These are phyloP conservation scores for Hoplostethus atlanticus DNA, from an alignment of 2,797 vertebrate genomes.

Conservation along the genomic window DNA sequence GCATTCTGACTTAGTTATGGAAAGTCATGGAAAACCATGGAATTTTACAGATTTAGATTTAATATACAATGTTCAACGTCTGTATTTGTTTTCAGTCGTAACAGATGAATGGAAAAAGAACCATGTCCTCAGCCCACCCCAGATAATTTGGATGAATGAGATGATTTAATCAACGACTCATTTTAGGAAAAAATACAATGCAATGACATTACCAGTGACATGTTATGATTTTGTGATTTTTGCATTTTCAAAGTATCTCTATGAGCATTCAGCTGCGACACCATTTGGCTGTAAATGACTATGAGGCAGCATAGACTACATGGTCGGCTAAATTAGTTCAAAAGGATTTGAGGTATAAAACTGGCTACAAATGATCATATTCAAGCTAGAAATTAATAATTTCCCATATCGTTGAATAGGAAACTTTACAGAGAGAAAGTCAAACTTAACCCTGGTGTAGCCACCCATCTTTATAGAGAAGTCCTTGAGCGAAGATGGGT, in stretches of 20 bases:
- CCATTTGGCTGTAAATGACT: background rate
- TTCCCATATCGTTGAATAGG: background rate
- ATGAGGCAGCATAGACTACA: background rate
- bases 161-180: too few relatives aligned
- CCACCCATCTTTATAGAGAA: background rate
- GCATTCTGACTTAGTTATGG: too few relatives aligned
- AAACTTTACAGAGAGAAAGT: background rate
- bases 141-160: too few relatives aligned
- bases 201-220: too few relatives aligned
- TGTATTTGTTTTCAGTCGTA: too few relatives aligned
- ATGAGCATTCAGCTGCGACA: background rate
- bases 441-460: background rate
- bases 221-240: background rate
- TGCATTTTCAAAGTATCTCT: background rate
- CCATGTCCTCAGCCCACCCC: too few relatives aligned
- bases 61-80: too few relatives aligned
- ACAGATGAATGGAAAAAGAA: too few relatives aligned
- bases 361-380: constrained; percentile 18
- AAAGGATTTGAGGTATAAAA: background rate
- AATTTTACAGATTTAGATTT: too few relatives aligned
- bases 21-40: too few relatives aligned
- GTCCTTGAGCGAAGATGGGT: constrained; percentile 7
- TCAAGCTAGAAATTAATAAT: constrained; percentile 8
- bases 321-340: background rate
- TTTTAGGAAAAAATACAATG: too few relatives aligned